Percentiles rank a stretch among this genome's conserved stretches.
phyloP scores from a whole-genome alignment of 23 tunicate genomes.

The Phallusia fumigata region DNA sequence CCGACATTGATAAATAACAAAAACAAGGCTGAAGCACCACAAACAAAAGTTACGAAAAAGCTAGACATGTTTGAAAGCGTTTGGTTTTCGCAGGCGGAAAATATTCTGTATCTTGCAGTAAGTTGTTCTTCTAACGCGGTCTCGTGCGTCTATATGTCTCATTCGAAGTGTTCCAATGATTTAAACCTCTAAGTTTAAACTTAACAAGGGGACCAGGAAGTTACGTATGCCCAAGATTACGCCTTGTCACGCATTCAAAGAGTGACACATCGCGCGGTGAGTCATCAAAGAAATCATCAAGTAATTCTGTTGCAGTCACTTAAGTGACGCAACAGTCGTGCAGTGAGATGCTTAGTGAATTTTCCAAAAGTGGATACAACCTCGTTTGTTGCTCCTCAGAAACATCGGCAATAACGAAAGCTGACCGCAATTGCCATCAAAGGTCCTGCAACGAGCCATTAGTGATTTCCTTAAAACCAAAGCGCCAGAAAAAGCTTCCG shows the following conservation, averaged over 20 bases:
- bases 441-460: neutral
- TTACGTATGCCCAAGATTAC: neutral
- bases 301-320: neutral
- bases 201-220: neutral
- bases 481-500: neutral
- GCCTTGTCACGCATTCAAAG: neutral
- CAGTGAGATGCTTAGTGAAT: neutral
- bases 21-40: conserved; percentile 1
- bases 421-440: neutral
- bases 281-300: neutral
- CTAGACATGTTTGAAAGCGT: neutral
- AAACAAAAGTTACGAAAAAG: neutral
- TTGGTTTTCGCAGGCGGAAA: too few species aligned
- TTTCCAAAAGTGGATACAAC: neutral
- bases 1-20: neutral
- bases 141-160: neutral
- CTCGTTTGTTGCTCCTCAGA: too few species aligned
- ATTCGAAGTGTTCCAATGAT: neutral
- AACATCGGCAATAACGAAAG: neutral
- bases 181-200: neutral
- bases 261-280: neutral
- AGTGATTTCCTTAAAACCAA: neutral
- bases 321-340: neutral
- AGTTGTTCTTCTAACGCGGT: neutral
- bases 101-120: neutral